These are phyloP conservation scores for Narcine bancroftii DNA, from an alignment of 2,113 vertebrate species.

Conservation along the genomic window DNA sequence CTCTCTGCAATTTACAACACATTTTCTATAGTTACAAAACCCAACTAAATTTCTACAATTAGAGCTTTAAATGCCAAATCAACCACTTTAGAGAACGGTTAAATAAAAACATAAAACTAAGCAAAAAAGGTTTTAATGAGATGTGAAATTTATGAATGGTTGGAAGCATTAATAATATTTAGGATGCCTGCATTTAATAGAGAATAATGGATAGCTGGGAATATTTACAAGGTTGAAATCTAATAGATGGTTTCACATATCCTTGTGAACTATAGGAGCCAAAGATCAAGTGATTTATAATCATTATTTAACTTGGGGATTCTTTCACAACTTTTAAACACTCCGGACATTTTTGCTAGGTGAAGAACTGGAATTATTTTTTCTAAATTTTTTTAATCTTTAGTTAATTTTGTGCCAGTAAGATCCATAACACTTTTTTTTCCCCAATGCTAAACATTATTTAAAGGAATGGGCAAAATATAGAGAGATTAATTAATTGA, in stretches of 20 bases:
- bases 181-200: too few species aligned
- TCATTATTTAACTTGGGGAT: background rate
- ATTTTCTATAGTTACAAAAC: background rate
- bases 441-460: conserved; percentile 1
- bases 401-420: background rate
- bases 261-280: background rate
- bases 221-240: background rate
- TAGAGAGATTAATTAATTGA: background rate
- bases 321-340: background rate
- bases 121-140: background rate
- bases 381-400: too few species aligned
- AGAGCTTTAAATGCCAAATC: background rate
- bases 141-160: background rate
- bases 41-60: background rate
- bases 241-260: conserved; percentile 20
- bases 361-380: too few species aligned
- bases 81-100: background rate
- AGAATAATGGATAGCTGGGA: background rate
- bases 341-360: too few species aligned
- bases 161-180: background rate
- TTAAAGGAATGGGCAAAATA: background rate
- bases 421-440: background rate
- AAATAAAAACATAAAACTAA: background rate
- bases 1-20: background rate
- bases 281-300: background rate